Evolutionary conservation across 2,888 invertebrate genomes (phyloP).

Genomic region (Lordiphosa fenestrarum): DNA sequence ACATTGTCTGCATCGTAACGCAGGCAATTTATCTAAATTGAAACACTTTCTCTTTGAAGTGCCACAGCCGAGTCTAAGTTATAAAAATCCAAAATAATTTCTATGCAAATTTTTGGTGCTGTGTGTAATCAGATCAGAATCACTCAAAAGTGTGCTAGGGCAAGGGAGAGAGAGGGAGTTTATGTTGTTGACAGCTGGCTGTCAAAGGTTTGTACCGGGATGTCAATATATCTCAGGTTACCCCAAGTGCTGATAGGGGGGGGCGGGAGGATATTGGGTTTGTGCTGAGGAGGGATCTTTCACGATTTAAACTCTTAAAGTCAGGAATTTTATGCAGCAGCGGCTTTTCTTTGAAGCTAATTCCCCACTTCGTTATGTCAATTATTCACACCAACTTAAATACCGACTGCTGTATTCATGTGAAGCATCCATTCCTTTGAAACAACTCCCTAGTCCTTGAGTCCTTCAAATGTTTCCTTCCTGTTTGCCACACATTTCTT

Average conservation of each 20-base stretch:
- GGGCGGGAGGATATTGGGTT: too few relatives aligned
- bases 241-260: not conserved
- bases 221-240: conserved; percentile 41
- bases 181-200: conserved; percentile 58
- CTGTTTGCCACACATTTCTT: too few relatives aligned
- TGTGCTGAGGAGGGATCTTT: too few relatives aligned
- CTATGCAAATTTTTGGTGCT: conserved; percentile 59
- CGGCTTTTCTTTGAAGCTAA: too few relatives aligned
- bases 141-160: not conserved
- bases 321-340: too few relatives aligned
- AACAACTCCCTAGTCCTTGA: too few relatives aligned
- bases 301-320: too few relatives aligned
- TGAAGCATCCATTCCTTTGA: too few relatives aligned
- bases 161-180: conserved; percentile 26
- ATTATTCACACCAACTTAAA: too few relatives aligned
- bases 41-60: conserved; percentile 50
- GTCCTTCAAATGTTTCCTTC: conserved; percentile 10
- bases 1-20: conserved; percentile 16
- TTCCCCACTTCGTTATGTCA: too few relatives aligned
- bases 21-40: conserved; percentile 53
- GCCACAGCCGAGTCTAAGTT: conserved; percentile 2
- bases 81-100: conserved; percentile 61
- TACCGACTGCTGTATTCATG: too few relatives aligned
- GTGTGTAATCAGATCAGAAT: conserved; percentile 59
- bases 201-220: conserved; percentile 34